Percentiles rank a stretch among this genome's conserved stretches.
These are phyloP conservation scores for Dipodomys spectabilis DNA, from an alignment of 2,113 vertebrate genomes.

Conservation along the genomic window DNA sequence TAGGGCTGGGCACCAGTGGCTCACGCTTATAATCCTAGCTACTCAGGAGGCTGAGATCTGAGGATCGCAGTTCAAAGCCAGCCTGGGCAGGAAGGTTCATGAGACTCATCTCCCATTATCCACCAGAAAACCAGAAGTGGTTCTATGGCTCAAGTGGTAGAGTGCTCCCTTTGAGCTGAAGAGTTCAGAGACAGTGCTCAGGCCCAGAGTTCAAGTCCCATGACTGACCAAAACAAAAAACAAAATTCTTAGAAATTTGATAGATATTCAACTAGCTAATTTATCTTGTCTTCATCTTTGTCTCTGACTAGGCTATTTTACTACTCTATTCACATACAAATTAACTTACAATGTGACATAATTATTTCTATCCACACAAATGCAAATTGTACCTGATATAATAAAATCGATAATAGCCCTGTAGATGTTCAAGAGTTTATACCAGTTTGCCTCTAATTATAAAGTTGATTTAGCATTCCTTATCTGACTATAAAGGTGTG, in stretches of 20 bases:
- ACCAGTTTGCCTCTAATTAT: neutral
- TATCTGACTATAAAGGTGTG: conserved; percentile 28
- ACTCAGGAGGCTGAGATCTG: too few species aligned
- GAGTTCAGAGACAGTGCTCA: too few species aligned
- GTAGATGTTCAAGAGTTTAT: neutral
- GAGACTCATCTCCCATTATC: too few species aligned
- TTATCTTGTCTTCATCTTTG: conserved; percentile 2
- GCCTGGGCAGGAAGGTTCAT: too few species aligned
- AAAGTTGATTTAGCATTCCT: conserved; percentile 23
- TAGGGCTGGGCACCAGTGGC: too few species aligned
- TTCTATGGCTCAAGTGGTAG: too few species aligned
- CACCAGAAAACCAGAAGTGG: too few species aligned
- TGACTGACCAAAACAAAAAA: too few species aligned
- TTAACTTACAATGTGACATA: neutral
- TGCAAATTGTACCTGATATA: conserved; percentile 22
- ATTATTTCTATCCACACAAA: conserved; percentile 27
- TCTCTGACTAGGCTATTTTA: neutral
- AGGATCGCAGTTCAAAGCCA: too few species aligned
- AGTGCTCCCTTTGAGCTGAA: too few species aligned
- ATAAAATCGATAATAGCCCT: conserved; percentile 9
- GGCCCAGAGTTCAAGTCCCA: too few species aligned
- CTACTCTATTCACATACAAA: neutral
- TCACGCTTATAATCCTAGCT: too few species aligned
- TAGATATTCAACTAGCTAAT: neutral
- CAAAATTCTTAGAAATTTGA: neutral